These are phyloP conservation scores for Scaptomyza graminum DNA, from an alignment of 1,140 invertebrate genomes.

Conservation along the genomic window DNA sequence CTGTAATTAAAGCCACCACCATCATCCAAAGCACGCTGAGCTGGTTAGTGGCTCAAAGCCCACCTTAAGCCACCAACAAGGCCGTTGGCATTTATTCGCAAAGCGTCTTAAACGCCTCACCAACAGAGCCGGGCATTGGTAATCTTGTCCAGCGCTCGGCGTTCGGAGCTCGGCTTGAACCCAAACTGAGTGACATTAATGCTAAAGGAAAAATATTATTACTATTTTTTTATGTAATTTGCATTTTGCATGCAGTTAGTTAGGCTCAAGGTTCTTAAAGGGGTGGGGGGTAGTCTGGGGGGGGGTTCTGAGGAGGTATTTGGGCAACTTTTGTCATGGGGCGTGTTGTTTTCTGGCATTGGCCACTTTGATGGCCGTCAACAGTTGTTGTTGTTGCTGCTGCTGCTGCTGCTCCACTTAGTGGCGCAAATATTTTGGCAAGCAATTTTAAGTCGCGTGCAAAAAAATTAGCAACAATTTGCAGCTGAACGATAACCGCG, in stretches of 20 bases:
- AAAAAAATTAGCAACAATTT: slow-evolving; percentile 66
- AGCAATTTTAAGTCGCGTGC: slow-evolving; percentile 43
- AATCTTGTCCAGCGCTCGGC: slow-evolving; percentile 39
- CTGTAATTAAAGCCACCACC: slow-evolving; percentile 69
- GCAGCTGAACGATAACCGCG: slow-evolving; percentile 36
- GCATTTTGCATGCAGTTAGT: slow-evolving; percentile 42
- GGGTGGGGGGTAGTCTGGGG: background rate
- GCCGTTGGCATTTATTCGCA: slow-evolving; percentile 63
- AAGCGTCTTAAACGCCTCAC: slow-evolving; percentile 26
- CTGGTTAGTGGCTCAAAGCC: slow-evolving; percentile 17
- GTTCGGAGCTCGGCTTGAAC: slow-evolving; percentile 1
- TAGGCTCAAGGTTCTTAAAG: slow-evolving; percentile 57
- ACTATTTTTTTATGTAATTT: slow-evolving; percentile 52
- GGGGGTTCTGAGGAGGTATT: slow-evolving; percentile 17
- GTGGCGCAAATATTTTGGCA: slow-evolving; percentile 56
- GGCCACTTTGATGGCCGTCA: slow-evolving; percentile 20
- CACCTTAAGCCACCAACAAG: slow-evolving; percentile 63
- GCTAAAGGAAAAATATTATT: slow-evolving; percentile 66
- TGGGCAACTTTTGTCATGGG: slow-evolving; percentile 16
- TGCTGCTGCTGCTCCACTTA: slow-evolving; percentile 55
- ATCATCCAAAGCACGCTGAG: slow-evolving; percentile 22
- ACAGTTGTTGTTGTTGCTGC: background rate
- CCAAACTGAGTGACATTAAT: slow-evolving; percentile 54
- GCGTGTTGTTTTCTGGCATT: slow-evolving; percentile 34
- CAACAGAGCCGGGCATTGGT: slow-evolving; percentile 14